A percentile compares a stretch with the other conserved stretches of the same genome.
Evolutionary conservation across 1,140 invertebrate species (phyloP).

Genomic region (Tetraneura akinire): DNA sequence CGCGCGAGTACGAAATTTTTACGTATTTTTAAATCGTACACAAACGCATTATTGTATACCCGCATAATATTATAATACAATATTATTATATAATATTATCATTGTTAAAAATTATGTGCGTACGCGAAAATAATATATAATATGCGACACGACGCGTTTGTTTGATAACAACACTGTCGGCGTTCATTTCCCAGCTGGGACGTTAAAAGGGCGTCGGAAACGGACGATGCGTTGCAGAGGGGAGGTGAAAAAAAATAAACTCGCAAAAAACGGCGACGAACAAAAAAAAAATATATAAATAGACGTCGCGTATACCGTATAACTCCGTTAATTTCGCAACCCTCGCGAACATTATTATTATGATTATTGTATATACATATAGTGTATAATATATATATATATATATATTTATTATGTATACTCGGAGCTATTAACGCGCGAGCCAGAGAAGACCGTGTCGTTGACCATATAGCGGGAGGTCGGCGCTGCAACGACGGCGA

Average conservation of each 20-base stretch:
- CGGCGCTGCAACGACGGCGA: too few relatives aligned
- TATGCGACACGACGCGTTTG: too few relatives aligned
- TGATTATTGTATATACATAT: too few relatives aligned
- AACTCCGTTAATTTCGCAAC: background rate
- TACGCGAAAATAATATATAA: too few relatives aligned
- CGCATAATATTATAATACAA: background rate
- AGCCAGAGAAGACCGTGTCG: background rate
- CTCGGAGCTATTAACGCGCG: conserved; percentile 33
- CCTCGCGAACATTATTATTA: conserved; percentile 13
- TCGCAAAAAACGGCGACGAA: conserved; percentile 7
- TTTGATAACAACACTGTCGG: conserved; percentile 38
- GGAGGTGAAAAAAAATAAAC: too few relatives aligned
- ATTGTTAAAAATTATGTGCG: too few relatives aligned
- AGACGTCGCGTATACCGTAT: background rate
- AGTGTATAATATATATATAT: too few relatives aligned
- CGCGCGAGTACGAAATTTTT: background rate
- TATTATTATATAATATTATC: conserved; percentile 10
- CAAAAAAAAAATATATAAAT: conserved; percentile 32
- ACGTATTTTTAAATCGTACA: too few relatives aligned
- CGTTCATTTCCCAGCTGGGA: conserved; percentile 46
- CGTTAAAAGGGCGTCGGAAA: conserved; percentile 36
- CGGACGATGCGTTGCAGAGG: background rate
- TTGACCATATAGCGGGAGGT: background rate
- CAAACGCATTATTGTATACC: too few relatives aligned
- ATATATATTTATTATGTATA: too few relatives aligned